A percentile compares a stretch with the other conserved stretches of the same genome.
Conservation (phyloP, 2,797 vertebrate species). For the Gorsachius magnificus region DNA sequence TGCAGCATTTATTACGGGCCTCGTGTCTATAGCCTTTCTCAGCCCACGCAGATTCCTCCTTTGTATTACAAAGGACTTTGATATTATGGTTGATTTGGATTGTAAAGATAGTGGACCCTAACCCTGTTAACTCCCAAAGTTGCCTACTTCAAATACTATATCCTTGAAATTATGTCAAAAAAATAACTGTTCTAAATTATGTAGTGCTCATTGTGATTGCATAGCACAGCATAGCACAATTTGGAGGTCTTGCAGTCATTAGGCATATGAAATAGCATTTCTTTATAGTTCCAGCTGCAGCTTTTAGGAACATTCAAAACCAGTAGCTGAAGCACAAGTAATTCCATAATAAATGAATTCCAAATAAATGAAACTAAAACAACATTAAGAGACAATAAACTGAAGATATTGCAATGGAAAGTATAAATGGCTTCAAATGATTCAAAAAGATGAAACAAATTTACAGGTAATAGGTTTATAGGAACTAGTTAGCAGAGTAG, state of each 20-base stretch:
- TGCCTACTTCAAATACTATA: not conserved
- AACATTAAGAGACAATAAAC: not conserved
- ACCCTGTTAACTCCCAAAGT: not conserved
- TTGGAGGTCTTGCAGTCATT: not conserved
- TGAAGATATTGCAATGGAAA: not conserved
- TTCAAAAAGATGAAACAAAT: not conserved
- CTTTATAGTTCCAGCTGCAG: not conserved
- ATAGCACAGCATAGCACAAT: not conserved
- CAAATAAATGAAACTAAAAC: not conserved
- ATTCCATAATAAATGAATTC: not conserved
- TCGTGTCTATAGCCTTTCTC: not conserved
- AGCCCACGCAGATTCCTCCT: not conserved
- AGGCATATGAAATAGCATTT: not conserved
- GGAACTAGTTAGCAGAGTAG: not conserved
- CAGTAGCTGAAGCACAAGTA: not conserved
- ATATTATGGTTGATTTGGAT: not conserved
- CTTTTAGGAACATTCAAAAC: not conserved
- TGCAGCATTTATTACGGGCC: not conserved
- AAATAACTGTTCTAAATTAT: not conserved
- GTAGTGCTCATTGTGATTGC: not conserved
- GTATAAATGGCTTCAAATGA: not conserved
- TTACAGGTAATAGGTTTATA: not conserved
- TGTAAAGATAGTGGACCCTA: not conserved
- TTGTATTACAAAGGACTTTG: not conserved
- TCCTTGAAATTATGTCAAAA: not conserved